Evolutionary conservation across 2,797 vertebrate species (phyloP), one percentile per base, ranked within the genome.

Genomic region (Melanotaenia maccullochi): DNA sequence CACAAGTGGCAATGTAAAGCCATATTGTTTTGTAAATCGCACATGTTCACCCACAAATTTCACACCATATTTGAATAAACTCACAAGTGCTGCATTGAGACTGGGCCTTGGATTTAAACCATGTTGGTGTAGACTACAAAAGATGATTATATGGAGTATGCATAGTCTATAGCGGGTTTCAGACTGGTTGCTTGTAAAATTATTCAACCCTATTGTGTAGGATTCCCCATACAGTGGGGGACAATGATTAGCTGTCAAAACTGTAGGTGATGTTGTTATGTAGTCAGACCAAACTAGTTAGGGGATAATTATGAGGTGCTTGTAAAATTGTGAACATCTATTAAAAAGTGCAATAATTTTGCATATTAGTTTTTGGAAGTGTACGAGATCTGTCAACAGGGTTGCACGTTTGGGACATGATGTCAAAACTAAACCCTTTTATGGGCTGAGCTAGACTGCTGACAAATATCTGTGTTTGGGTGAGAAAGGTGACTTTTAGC

Each of bases 31-130:
- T 67, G 32, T 42, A 66, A 67, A 33, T 36, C n/a, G 25, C 72
- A 82, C 64, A 78, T 14, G 2, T 28, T 68, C 61, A 51, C 76
- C 68, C 70, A 79, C 65, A 51, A 68, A 73, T 79, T 83, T 89
- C 73, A 82, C 80, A 76, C 72, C 44, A 49, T 24, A 60, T 60
- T 66, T 40, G 6, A 75, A 73, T 68, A 42, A 63, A 78, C 40
- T 82, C 59, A 33, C 57, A 79, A 75, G 35, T 32, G 32, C 16
- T 49, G 44, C 30, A 32, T 54, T 49, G 59, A 51, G 20, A 30
- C 24, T 30, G 9, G 58, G 28, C 44, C 59, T 38, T 6, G 4
- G 13, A 58, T 56, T 62, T n/a, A 22, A 71, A 57, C 42, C 36
- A 57, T 25, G 52, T 49, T 32, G 28, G 38, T 22, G 28, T 52